phyloP scores from a whole-genome alignment of 2,888 invertebrate species.

The Lasioglossum villosulum region DNA sequence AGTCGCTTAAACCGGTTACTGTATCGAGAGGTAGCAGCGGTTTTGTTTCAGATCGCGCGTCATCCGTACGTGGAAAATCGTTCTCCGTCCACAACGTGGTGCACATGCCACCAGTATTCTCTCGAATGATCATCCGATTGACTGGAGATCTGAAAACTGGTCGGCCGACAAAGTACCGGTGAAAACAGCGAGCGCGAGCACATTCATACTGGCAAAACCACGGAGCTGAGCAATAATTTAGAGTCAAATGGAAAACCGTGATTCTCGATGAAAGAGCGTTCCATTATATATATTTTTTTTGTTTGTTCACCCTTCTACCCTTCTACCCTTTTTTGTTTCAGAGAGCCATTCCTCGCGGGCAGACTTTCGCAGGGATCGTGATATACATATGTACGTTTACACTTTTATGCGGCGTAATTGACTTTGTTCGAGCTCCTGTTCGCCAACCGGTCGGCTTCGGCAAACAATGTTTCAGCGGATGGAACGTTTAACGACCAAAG shows the following conservation, averaged over 20 bases:
- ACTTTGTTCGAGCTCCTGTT: slow-evolving; percentile 70
- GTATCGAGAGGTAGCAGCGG: slow-evolving; percentile 7
- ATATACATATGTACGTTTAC: slow-evolving; percentile 51
- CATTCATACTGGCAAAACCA: background rate
- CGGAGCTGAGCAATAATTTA: slow-evolving; percentile 48
- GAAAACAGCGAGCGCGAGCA: background rate
- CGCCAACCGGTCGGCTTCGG: background rate
- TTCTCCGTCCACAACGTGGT: background rate
- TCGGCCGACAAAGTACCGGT: slow-evolving; percentile 12
- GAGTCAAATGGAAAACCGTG: slow-evolving; percentile 43
- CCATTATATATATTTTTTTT: background rate
- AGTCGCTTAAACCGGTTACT: slow-evolving; percentile 9
- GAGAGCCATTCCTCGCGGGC: slow-evolving; percentile 2
- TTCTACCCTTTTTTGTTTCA: slow-evolving; percentile 15
- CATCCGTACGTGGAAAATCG: slow-evolving; percentile 19
- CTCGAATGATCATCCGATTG: background rate
- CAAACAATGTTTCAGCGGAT: slow-evolving; percentile 1
- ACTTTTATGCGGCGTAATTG: slow-evolving; percentile 57
- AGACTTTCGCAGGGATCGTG: slow-evolving; percentile 49
- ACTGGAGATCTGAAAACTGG: slow-evolving; percentile 30
- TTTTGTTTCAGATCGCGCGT: background rate
- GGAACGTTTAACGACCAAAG: slow-evolving; percentile 8
- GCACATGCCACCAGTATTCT: background rate
- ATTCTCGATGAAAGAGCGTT: slow-evolving; percentile 43
- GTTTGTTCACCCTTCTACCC: background rate